A percentile compares a stretch with the other conserved stretches of the same genome.
Evolutionary conservation across 2,888 invertebrate genomes (phyloP).

Genomic region (Fabriciana adippe): DNA sequence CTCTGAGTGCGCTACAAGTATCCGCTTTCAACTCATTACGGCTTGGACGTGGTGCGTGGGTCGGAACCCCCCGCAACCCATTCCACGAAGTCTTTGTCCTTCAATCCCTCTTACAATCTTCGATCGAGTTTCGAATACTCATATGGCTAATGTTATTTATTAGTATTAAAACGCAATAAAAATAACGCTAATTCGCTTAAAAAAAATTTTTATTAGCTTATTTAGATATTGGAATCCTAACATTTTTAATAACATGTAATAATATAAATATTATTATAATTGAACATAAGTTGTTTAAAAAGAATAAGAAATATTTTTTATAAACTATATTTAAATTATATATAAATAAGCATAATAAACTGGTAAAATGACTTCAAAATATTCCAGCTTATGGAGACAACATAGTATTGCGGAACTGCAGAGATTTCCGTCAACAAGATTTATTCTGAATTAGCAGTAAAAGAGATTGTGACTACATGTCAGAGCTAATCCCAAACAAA

Average conservation of each 20-base stretch:
- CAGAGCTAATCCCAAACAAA: conserved; percentile 77
- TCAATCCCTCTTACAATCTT: conserved; percentile 79
- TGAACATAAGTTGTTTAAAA: no score
- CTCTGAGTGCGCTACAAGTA: conserved; percentile 82
- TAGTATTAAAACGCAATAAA: conserved; percentile 15
- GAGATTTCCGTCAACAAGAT: conserved; percentile 39
- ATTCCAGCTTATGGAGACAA: not conserved
- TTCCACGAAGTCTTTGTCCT: conserved; percentile 69
- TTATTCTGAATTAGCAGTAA: conserved; percentile 65
- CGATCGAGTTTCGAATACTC: conserved; percentile 78
- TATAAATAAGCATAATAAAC: no score
- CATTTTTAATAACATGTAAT: no score
- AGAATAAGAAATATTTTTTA: no score
- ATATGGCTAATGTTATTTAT: conserved; percentile 58
- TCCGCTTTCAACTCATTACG: conserved; percentile 83
- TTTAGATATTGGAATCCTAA: no score
- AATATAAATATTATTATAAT: no score
- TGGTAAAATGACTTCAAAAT: no score
- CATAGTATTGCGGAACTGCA: not conserved
- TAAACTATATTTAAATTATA: no score
- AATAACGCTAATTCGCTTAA: not conserved
- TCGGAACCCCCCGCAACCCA: conserved; percentile 50
- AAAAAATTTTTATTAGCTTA: not conserved
- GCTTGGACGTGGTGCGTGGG: conserved; percentile 81
- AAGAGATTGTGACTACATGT: conserved; percentile 67